Evolutionary conservation across 2,113 vertebrate species (phyloP), one percentile per base, ranked within the genome.

Genomic region (Alexandromys fortis): DNA sequence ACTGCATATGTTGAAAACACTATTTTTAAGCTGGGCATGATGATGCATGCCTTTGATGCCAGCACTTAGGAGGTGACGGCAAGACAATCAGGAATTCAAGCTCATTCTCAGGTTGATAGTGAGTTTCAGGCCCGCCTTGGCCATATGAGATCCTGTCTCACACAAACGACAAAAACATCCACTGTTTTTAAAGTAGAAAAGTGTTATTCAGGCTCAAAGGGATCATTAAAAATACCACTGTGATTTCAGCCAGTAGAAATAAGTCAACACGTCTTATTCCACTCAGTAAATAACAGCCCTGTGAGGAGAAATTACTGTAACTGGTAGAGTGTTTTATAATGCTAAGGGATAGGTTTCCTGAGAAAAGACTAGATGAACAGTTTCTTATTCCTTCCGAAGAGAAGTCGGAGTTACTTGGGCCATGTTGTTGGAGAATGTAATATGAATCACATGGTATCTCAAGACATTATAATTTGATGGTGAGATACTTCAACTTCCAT

Each of bases 121-220:
- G 45, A 87, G 1, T 33, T n/a, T 49, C 45, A 52, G 6, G 33
- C 21, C 45, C 52, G 12, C 65, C 45, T 70, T 47, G 65, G 30
- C 45, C 67, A 87, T 12, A 72, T 70, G 47, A 68, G 45, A 87
- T 33, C 85, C 42, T 49, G 30, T 70, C 33, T 87, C 85, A 82
- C 22, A 38, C 33, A 49, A 87, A 70, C 4, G 45, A n/a, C 45
- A 70, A 86, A 85, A 45, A 8, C 4, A 35, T 24, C 30, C 67
- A 7, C 68, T 94, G 33, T 93, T 96, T 87, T 88, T 42, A 58
- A 91, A 91, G 33, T 86, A 42, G 77, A 91, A 93, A 94, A 95
- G 33, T 73, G 28, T 85, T 86, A 89, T 92, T 95, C 82, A 70
- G 21, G 47, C 61, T 68, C 63, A 92, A 94, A 28, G 49, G 45